A percentile compares a stretch with the other conserved stretches of the same genome.
Conservation (phyloP, 2,888 invertebrate genomes). For the Habrosyne pyritoides region DNA sequence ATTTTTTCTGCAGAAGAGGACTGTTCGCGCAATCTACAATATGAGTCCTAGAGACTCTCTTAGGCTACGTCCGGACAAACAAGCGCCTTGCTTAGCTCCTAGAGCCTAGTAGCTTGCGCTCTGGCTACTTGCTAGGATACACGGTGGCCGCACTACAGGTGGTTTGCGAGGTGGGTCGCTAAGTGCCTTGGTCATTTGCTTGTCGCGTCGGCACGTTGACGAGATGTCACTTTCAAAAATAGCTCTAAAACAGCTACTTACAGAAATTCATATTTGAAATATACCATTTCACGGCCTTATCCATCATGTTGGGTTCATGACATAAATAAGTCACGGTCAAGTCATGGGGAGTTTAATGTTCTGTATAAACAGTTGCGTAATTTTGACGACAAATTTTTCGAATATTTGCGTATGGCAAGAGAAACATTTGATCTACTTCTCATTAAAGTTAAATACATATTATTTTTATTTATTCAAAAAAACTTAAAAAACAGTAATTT, state of each 20-base stretch:
- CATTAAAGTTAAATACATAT: constrained; percentile 1
- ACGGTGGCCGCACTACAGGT: constrained; percentile 8
- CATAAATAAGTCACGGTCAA: constrained; percentile 11
- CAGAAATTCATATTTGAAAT: constrained; percentile 8
- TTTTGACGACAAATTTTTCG: constrained; percentile 2
- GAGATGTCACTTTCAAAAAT: constrained; percentile 19
- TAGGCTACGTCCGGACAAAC: neutral
- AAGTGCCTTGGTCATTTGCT: constrained; percentile 9
- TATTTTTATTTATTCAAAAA: neutral
- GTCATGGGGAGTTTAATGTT: constrained; percentile 11
- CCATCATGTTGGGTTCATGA: constrained; percentile 12
- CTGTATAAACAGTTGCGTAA: constrained; percentile 6
- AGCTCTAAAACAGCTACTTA: constrained; percentile 13
- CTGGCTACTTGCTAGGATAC: constrained; percentile 8
- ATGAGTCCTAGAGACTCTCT: too few species aligned
- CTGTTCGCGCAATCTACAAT: too few species aligned
- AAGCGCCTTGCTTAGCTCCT: constrained; percentile 12
- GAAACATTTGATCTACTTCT: constrained; percentile 1
- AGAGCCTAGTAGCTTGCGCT: constrained; percentile 9
- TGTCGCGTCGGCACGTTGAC: constrained; percentile 14
- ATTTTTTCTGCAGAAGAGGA: too few species aligned
- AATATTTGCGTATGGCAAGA: neutral
- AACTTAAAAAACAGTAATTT: constrained; percentile 2
- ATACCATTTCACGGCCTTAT: constrained; percentile 12
- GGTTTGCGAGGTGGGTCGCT: constrained; percentile 10